phyloP scores from a whole-genome alignment of 2,113 vertebrate species.

The Laticauda laticaudata region DNA sequence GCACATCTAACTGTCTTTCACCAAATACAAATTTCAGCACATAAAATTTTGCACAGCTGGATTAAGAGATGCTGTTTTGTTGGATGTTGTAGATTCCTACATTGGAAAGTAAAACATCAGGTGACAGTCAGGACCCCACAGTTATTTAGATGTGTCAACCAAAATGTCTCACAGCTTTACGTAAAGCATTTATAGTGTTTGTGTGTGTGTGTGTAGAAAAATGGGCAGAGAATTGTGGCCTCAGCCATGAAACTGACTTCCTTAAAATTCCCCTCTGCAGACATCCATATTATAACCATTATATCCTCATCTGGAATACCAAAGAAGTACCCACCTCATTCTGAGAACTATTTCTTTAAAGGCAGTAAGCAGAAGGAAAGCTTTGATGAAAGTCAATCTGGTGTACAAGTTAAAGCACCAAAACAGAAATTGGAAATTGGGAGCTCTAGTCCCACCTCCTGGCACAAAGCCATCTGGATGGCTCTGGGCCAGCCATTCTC shows the following conservation, averaged over 20 bases:
- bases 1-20: background rate
- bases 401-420: background rate
- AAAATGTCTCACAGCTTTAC: background rate
- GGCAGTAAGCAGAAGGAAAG: background rate
- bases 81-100: background rate
- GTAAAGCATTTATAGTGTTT: background rate
- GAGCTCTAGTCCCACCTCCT: background rate
- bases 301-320: background rate
- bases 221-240: background rate
- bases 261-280: background rate
- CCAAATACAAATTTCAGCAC: background rate
- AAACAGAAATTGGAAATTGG: background rate
- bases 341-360: background rate
- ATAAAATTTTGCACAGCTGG: accelerated
- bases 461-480: background rate
- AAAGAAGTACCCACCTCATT: background rate
- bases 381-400: background rate
- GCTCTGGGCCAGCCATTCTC: background rate
- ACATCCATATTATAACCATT: background rate
- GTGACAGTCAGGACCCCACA: background rate
- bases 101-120: conserved; percentile 10
- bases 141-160: background rate
- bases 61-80: background rate
- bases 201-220: background rate
- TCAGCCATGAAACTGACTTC: background rate